phyloP scores from a whole-genome alignment of 2,113 vertebrate species.

The Carollia perspicillata region DNA sequence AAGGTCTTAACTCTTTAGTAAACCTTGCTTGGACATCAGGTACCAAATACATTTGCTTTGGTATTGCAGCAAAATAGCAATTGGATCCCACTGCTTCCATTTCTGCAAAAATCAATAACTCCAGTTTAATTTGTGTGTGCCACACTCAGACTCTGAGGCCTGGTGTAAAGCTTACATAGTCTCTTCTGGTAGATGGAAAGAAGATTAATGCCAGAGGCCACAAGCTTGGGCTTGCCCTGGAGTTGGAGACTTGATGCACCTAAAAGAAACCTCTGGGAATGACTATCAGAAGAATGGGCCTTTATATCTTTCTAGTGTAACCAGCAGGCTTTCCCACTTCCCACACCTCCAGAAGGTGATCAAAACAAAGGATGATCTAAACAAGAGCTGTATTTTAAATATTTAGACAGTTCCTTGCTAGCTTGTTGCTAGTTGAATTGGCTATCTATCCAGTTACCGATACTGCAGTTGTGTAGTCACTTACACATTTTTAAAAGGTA shows the following conservation, averaged over 20 bases:
- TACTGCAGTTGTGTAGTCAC: neutral
- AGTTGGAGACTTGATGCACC: conserved; percentile 74
- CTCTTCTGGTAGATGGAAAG: conserved; percentile 91
- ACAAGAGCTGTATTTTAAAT: neutral
- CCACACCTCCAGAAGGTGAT: conserved; percentile 52
- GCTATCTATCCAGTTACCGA: neutral
- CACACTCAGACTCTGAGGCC: conserved; percentile 91
- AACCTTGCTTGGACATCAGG: conserved; percentile 96
- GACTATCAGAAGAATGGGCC: conserved; percentile 83
- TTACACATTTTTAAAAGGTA: neutral
- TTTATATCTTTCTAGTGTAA: conserved; percentile 88
- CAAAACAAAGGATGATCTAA: neutral
- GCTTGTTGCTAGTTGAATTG: neutral
- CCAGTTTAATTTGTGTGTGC: conserved; percentile 91
- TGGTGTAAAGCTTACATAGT: conserved; percentile 62
- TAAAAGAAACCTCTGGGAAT: conserved; percentile 73
- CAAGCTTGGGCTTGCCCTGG: no score
- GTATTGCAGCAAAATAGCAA: conserved; percentile 92
- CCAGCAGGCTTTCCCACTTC: conserved; percentile 81
- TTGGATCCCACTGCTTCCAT: conserved; percentile 90
- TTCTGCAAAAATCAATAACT: conserved; percentile 93
- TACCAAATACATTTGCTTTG: conserved; percentile 93
- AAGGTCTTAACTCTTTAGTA: conserved; percentile 93
- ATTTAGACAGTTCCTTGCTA: neutral
- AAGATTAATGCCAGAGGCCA: conserved; percentile 32